phyloP scores from a whole-genome alignment of 2,113 vertebrate genomes.

The Paralichthys olivaceus region DNA sequence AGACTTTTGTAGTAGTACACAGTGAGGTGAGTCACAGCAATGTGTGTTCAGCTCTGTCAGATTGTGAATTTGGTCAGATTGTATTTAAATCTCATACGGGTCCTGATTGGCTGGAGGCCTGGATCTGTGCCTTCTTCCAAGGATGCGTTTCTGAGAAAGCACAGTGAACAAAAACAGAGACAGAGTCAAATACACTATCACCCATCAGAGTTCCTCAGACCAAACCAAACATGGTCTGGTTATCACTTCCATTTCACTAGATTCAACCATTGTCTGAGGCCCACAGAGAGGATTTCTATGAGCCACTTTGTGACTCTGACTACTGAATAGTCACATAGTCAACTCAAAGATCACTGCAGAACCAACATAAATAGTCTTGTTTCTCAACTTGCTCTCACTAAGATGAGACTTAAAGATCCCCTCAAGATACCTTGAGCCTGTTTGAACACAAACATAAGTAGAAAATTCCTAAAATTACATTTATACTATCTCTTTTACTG shows the following conservation, averaged over 20 bases:
- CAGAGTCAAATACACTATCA: not conserved
- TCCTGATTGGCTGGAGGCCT: constrained; percentile 33
- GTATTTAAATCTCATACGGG: constrained; percentile 2
- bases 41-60: not conserved
- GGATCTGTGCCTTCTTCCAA: constrained; percentile 14
- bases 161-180: not conserved
- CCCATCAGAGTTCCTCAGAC: not conserved
- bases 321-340: not conserved
- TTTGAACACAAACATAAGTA: too few species aligned
- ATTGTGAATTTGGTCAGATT: not conserved
- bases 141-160: not conserved
- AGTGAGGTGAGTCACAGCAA: not conserved
- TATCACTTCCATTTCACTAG: not conserved
- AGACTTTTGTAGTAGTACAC: not conserved
- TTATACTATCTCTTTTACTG: too few species aligned
- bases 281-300: not conserved
- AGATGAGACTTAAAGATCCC: not conserved
- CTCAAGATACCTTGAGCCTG: too few species aligned
- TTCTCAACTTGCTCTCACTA: not conserved
- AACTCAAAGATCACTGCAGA: not conserved
- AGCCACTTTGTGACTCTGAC: not conserved
- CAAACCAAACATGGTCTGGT: not conserved
- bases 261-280: not conserved
- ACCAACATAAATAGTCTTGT: not conserved
- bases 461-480: too few species aligned